A percentile compares a stretch with the other conserved stretches of the same genome.
phyloP scores from a whole-genome alignment of 2,888 invertebrate species.

The Podotricha telesiphe region DNA sequence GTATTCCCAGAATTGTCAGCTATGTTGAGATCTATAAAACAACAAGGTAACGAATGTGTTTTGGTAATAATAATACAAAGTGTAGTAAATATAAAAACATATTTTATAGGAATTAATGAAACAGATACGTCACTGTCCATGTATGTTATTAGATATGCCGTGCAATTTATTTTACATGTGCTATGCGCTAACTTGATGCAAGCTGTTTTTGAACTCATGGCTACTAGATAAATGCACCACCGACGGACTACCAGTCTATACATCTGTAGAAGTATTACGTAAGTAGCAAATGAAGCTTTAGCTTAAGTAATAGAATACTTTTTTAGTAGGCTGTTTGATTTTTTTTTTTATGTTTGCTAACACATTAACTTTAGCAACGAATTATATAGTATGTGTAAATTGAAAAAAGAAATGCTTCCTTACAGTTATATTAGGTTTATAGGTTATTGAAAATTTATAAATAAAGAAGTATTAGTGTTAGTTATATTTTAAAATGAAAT shows the following conservation, averaged over 20 bases:
- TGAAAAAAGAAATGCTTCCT: too few relatives aligned
- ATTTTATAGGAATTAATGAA: neutral
- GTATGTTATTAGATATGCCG: neutral
- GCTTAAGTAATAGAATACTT: constrained; percentile 13
- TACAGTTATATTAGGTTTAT: too few relatives aligned
- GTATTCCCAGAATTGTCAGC: constrained; percentile 91
- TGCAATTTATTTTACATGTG: neutral
- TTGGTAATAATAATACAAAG: too few relatives aligned
- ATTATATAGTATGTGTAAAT: too few relatives aligned
- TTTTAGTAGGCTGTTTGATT: neutral
- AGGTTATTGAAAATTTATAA: too few relatives aligned
- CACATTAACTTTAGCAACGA: too few relatives aligned
- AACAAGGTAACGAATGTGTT: neutral
- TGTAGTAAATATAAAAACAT: neutral
- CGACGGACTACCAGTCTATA: neutral
- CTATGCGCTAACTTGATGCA: neutral
- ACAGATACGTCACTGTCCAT: neutral
- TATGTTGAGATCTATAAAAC: constrained; percentile 85
- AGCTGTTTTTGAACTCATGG: constrained; percentile 1
- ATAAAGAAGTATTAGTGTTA: too few relatives aligned
- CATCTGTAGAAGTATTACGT: neutral
- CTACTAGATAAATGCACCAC: neutral
- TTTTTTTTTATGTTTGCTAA: too few relatives aligned
- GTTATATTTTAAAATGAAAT: too few relatives aligned
- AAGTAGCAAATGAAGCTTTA: neutral